Conservation (phyloP, 2,888 invertebrate genomes). For the Bellardia bayeri region DNA sequence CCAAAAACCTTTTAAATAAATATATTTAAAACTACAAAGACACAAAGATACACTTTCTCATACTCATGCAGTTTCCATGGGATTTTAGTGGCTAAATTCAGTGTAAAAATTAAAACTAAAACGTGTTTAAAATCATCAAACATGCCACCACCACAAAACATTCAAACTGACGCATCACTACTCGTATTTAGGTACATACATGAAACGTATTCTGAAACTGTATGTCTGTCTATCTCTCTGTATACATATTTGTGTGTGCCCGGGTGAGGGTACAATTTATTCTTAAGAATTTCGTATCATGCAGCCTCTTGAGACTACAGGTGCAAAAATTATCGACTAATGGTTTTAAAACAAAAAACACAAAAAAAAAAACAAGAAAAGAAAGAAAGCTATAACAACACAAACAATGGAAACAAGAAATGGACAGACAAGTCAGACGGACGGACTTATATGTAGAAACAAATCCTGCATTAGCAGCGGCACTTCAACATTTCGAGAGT, state of each 20-base stretch:
- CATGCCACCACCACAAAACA: conserved; percentile 16
- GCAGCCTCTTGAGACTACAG: conserved; percentile 71
- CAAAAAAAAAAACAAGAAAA: conserved; percentile 9
- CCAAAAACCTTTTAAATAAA: conserved; percentile 54
- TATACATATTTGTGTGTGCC: not conserved
- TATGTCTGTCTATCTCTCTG: not conserved
- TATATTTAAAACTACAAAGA: not conserved
- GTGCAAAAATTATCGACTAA: conserved; percentile 67
- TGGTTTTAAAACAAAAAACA: conserved; percentile 29
- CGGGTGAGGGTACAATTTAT: conserved; percentile 2
- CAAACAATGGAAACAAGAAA: not conserved
- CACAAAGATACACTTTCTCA: not conserved
- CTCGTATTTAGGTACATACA: not conserved
- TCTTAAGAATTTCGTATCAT: conserved; percentile 42
- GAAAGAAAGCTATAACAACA: conserved; percentile 39
- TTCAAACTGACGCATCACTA: not conserved
- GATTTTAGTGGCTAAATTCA: conserved; percentile 25
- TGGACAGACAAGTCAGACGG: not conserved
- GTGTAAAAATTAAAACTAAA: conserved; percentile 56
- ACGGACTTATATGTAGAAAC: not conserved
- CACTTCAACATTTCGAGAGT: not conserved
- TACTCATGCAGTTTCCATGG: not conserved
- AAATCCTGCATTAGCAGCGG: conserved; percentile 23
- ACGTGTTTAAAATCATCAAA: conserved; percentile 56
- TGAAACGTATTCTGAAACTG: not conserved